These are phyloP conservation scores for Sander lucioperca DNA, from an alignment of 2,113 vertebrate species.

Conservation along the genomic window DNA sequence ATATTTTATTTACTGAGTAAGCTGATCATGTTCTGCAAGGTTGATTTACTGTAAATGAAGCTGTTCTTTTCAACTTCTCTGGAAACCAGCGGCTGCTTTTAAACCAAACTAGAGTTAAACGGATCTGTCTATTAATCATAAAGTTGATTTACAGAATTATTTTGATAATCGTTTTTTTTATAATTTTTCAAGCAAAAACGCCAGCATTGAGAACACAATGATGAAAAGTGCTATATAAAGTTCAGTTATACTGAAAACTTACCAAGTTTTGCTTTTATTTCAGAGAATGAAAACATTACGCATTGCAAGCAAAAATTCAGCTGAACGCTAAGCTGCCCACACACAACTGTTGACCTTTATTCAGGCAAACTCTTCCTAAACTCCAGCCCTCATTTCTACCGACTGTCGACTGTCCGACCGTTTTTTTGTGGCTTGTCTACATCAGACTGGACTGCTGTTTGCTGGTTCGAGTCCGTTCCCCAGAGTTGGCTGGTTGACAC, in stretches of 20 bases:
- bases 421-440: neutral
- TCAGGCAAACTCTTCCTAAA: slow-evolving; percentile 17
- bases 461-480: slow-evolving; percentile 10
- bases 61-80: neutral
- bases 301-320: slow-evolving; percentile 43
- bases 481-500: slow-evolving; percentile 7
- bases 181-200: neutral
- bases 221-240: slow-evolving; percentile 54
- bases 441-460: neutral
- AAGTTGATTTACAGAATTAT: neutral
- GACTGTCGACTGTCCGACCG: neutral
- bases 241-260: slow-evolving; percentile 45
- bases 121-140: neutral
- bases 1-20: neutral
- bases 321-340: slow-evolving; percentile 20
- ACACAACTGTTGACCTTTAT: slow-evolving; percentile 13
- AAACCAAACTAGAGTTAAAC: neutral
- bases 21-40: neutral
- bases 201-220: neutral
- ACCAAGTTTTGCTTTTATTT: slow-evolving; percentile 56
- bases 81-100: neutral
- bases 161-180: neutral
- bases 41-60: neutral
- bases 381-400: slow-evolving; percentile 16
- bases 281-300: slow-evolving; percentile 51